Evolutionary conservation across 2,113 vertebrate genomes (phyloP).

Genomic region (Setophaga petechia): DNA sequence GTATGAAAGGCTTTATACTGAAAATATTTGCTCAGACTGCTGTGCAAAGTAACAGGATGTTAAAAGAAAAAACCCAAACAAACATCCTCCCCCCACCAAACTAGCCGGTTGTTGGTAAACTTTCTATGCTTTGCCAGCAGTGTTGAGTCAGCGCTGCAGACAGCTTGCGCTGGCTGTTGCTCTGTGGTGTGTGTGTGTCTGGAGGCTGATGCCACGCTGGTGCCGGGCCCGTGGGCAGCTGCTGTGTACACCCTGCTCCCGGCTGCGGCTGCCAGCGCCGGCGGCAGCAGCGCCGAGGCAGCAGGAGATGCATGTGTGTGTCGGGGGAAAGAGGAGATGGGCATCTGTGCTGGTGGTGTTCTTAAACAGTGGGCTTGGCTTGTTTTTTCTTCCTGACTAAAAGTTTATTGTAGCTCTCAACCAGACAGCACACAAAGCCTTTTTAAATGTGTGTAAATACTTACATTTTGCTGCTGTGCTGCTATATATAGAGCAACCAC

Average conservation of each 20-base stretch:
- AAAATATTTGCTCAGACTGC: neutral
- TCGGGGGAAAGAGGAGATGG: neutral
- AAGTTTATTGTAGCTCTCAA: neutral
- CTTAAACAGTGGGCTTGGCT: neutral
- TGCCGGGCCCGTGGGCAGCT: neutral
- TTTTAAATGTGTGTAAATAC: neutral
- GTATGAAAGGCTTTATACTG: neutral
- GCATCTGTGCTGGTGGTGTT: neutral
- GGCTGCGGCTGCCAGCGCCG: neutral
- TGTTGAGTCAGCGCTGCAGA: neutral
- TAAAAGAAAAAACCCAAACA: neutral
- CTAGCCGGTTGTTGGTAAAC: neutral
- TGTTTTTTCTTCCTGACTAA: neutral
- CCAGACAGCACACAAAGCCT: neutral
- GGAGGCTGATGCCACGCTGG: neutral
- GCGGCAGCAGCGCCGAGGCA: neutral
- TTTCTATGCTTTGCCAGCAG: neutral
- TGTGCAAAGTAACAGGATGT: neutral
- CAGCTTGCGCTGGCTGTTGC: neutral
- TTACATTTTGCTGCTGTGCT: neutral
- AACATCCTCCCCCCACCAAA: neutral
- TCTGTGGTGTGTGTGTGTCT: neutral
- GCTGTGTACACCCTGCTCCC: neutral
- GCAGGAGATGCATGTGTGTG: fast-evolving
- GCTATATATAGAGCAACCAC: fast-evolving